Conservation (phyloP, 2,888 invertebrate species). For the Andrena bicolor region DNA sequence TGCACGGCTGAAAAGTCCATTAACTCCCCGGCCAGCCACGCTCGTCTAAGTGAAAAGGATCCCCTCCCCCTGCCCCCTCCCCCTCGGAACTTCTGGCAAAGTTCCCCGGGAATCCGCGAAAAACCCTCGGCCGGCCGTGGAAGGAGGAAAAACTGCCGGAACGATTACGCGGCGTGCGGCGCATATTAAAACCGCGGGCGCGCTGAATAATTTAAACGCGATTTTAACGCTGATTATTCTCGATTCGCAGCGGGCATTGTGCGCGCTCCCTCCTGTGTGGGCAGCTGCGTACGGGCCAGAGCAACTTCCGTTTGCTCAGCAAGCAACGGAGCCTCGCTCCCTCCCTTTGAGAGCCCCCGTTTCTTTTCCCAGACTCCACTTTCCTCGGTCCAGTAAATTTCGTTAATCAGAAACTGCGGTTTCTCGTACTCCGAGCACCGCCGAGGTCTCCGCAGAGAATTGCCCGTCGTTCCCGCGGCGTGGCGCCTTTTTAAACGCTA, state of each 20-base stretch:
- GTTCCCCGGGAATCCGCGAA: constrained; percentile 23
- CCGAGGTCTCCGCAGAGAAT: neutral
- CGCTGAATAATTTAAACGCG: constrained; percentile 46
- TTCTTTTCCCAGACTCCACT: constrained; percentile 9
- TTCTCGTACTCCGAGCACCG: neutral
- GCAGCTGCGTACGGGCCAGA: neutral
- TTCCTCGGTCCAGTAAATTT: constrained; percentile 13
- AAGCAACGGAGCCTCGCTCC: neutral
- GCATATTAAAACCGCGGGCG: constrained; percentile 33
- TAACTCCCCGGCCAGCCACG: constrained; percentile 2
- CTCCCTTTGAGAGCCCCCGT: neutral
- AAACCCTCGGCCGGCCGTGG: constrained; percentile 9
- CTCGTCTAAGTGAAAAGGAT: constrained; percentile 30
- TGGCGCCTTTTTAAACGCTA: constrained; percentile 8
- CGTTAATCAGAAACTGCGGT: constrained; percentile 12
- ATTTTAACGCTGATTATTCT: constrained; percentile 37
- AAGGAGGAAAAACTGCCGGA: neutral
- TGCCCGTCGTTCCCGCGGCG: neutral
- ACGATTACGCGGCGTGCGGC: constrained; percentile 30
- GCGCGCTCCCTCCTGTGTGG: constrained; percentile 20
- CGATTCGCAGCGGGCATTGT: constrained; percentile 12
- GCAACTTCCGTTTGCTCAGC: constrained; percentile 7
- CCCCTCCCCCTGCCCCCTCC: neutral
- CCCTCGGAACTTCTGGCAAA: constrained; percentile 16
- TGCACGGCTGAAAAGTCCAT: constrained; percentile 7